A percentile compares a stretch with the other conserved stretches of the same genome.
Evolutionary conservation across 2,888 invertebrate species (phyloP).

Genomic region (Drosophila austrosaltans): DNA sequence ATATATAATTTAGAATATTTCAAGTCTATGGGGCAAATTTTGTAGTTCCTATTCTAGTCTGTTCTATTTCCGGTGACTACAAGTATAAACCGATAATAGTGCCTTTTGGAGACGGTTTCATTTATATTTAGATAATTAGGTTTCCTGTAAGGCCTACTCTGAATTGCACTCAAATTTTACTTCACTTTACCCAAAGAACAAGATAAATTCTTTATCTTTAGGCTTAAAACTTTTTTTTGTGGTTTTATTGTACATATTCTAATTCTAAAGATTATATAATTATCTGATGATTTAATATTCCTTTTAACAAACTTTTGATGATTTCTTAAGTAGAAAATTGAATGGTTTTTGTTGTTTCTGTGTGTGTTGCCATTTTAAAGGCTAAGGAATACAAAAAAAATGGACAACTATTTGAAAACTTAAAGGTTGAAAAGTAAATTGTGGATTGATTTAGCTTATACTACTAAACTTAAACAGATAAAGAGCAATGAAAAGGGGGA

Average conservation of each 20-base stretch:
- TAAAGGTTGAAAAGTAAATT: not conserved
- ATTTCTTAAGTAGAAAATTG: conserved; percentile 18
- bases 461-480: not conserved
- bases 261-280: conserved; percentile 56
- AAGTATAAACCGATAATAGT: too few relatives aligned
- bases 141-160: not conserved
- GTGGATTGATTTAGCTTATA: not conserved
- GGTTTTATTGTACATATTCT: conserved; percentile 43
- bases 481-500: not conserved
- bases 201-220: not conserved
- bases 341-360: not conserved
- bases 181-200: not conserved
- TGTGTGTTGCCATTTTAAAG: not conserved
- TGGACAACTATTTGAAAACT: not conserved
- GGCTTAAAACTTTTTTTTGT: conserved; percentile 56
- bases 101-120: too few relatives aligned
- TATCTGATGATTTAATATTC: conserved; percentile 42
- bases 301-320: conserved; percentile 58
- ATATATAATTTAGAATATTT: too few relatives aligned
- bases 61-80: too few relatives aligned
- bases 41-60: too few relatives aligned
- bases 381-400: not conserved
- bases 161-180: not conserved
- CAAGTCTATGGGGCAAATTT: too few relatives aligned
- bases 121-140: too few relatives aligned